These are phyloP conservation scores for Anthopleura xanthogrammica DNA, from an alignment of 92 coral and sea anemone genomes.

Conservation along the genomic window DNA sequence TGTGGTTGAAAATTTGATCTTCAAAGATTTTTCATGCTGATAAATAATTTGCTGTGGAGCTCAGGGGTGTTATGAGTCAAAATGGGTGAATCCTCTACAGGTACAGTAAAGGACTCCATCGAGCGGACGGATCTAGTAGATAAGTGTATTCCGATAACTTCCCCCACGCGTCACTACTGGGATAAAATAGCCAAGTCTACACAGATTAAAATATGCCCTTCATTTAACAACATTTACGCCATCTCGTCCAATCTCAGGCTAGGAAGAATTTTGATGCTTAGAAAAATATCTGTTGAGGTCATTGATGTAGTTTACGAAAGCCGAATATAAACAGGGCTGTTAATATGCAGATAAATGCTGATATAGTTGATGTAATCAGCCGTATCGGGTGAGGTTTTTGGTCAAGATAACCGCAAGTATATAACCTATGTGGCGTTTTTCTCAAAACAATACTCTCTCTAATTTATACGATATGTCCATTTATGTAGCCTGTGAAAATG, in stretches of 20 bases:
- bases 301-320: not conserved
- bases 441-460: not conserved
- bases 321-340: not conserved
- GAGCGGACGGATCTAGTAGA: too few species aligned
- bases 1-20: not conserved
- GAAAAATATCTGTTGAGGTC: not conserved
- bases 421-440: not conserved
- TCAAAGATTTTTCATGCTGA: not conserved
- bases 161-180: too few species aligned
- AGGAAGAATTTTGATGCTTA: not conserved
- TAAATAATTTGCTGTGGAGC: not conserved
- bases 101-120: not conserved
- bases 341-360: not conserved
- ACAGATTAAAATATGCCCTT: too few species aligned
- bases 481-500: conserved; percentile 3
- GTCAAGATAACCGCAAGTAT: not conserved
- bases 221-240: not conserved
- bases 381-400: not conserved
- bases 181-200: too few species aligned
- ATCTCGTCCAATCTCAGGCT: not conserved
- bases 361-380: conserved; percentile 3
- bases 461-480: not conserved
- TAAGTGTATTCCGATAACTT: too few species aligned
- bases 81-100: not conserved
- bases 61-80: too few species aligned